Evolutionary conservation across 2,888 invertebrate genomes (phyloP), one percentile per base, ranked within the genome.

Genomic region (Nomada fabriciana): DNA sequence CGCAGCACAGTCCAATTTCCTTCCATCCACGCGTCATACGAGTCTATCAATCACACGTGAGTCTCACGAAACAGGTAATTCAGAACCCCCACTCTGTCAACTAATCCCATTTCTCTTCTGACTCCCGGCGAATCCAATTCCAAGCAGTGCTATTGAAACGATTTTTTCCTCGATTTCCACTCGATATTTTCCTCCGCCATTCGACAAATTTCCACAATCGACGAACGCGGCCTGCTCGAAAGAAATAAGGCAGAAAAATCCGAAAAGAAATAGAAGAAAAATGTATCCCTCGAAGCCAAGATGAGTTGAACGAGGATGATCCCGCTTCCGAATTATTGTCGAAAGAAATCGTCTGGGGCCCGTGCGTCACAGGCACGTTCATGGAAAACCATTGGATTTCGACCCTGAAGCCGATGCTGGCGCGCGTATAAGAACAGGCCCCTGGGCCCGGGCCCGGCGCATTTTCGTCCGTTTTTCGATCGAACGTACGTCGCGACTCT

Each of bases 401-500:
- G 85, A 76, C 85, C 87, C 71, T 84, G 87, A 82, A 52, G 36
- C 36, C 3, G 25, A 61, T 25, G 60, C n/a, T 43, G 67, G 5
- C 72, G 64, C 65, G 70, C 81, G 74, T 89, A 89, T 89, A 89
- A 89, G 86, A 86, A 25, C 71, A 68, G 72, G 65, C 68, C 67
- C 67, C 75, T 50, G 75, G 65, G 70, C 63, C 52, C 77, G 60
- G 53, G 47, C 63, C 76, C 76, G 73, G 10, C 29, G 47, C 84
- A 89, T 89, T 89, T 88, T 88, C 84, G 81, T 80, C 55, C 52
- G 81, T 82, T 87, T 88, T 88, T 79, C 76, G 70, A 60, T 47
- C 67, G 71, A 18, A 60, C 76, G 71, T 67, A 23, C 69, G 57
- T 64, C 69, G 69, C 25, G n/a, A 42, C 36, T 43, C 20, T 55